Evolutionary conservation across 1,140 invertebrate species (phyloP).

Genomic region (Nasonia vitripennis): DNA sequence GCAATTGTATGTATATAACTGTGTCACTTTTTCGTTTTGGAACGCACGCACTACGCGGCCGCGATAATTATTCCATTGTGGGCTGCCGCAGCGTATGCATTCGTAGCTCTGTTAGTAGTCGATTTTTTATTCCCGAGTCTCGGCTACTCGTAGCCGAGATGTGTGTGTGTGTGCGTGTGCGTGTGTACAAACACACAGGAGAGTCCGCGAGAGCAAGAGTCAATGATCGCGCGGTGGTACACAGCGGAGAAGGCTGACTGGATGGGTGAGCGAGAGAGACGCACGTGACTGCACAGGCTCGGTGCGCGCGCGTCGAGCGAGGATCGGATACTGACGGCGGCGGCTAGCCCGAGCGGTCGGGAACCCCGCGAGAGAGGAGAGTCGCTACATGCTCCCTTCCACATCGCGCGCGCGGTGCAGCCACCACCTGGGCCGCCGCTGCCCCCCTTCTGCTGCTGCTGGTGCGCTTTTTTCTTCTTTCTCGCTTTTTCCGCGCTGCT

Average conservation of each 20-base stretch:
- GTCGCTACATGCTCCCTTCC: constrained; percentile 60
- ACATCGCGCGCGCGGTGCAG: constrained; percentile 31
- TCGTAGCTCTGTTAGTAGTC: too few species aligned
- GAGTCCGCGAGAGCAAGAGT: neutral
- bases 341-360: constrained; percentile 7
- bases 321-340: constrained; percentile 38
- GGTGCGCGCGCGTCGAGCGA: constrained; percentile 35
- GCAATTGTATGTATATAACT: too few species aligned
- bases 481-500: neutral
- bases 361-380: constrained; percentile 59
- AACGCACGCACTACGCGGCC: too few species aligned
- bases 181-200: neutral
- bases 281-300: neutral
- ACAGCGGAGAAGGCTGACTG: neutral
- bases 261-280: neutral
- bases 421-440: constrained; percentile 54
- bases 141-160: too few species aligned
- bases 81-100: too few species aligned
- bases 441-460: neutral
- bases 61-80: neutral
- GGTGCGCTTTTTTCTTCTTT: neutral
- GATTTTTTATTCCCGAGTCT: too few species aligned
- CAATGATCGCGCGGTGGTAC: neutral
- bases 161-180: neutral
- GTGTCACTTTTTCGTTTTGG: too few species aligned